Evolutionary conservation across 2,888 invertebrate genomes (phyloP).

Genomic region (Mimachlamys varia): DNA sequence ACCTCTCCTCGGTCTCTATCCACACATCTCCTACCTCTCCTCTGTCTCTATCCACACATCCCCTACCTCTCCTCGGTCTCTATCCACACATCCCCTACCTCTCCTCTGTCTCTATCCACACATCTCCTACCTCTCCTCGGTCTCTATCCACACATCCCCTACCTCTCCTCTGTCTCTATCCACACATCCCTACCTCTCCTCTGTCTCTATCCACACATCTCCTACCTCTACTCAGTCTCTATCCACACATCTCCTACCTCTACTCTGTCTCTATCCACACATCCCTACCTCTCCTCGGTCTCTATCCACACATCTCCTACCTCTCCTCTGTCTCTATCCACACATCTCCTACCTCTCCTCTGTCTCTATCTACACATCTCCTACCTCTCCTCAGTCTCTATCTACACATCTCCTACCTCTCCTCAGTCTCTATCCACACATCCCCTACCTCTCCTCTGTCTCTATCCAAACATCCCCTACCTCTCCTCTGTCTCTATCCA

Average conservation of each 20-base stretch:
- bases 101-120: not conserved
- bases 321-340: not conserved
- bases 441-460: not conserved
- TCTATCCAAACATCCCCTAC: not conserved
- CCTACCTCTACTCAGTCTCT: not conserved
- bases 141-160: not conserved
- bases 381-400: not conserved
- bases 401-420: not conserved
- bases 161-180: not conserved
- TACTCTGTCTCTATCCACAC: not conserved
- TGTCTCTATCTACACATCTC: not conserved
- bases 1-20: not conserved
- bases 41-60: not conserved
- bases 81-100: not conserved
- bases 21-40: not conserved
- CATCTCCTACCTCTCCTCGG: not conserved
- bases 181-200: not conserved
- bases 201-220: not conserved
- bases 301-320: not conserved
- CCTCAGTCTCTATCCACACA: not conserved
- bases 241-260: not conserved
- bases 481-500: not conserved
- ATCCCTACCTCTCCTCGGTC: not conserved
- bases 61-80: not conserved
- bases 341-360: not conserved